Conservation (phyloP, 1,140 invertebrate genomes). For the Drosophila saltans region DNA sequence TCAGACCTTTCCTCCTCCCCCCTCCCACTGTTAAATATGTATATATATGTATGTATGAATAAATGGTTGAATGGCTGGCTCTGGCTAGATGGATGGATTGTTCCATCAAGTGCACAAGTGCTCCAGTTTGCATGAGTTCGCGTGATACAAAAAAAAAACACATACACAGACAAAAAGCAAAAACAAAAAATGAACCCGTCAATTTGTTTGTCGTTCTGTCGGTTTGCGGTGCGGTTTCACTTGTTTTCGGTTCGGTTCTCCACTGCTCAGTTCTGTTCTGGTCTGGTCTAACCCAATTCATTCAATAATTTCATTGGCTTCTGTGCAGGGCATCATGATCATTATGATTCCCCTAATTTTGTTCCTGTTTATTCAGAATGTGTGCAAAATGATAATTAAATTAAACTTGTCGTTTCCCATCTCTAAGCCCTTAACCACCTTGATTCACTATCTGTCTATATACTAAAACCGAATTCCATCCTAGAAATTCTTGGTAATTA, state of each 20-base stretch:
- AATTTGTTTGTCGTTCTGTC: slow-evolving; percentile 69
- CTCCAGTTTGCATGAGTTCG: slow-evolving; percentile 55
- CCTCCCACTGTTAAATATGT: slow-evolving; percentile 7
- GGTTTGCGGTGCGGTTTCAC: slow-evolving; percentile 53
- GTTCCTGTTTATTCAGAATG: slow-evolving; percentile 31
- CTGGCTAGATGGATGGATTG: slow-evolving; percentile 19
- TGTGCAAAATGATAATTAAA: slow-evolving; percentile 71
- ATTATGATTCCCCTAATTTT: background rate
- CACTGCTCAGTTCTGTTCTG: slow-evolving; percentile 1
- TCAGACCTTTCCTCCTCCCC: background rate
- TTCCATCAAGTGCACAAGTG: slow-evolving; percentile 54
- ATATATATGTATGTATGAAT: background rate
- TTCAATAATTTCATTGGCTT: slow-evolving; percentile 74
- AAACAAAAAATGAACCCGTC: slow-evolving; percentile 53
- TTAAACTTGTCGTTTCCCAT: slow-evolving; percentile 48
- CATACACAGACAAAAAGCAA: slow-evolving; percentile 22
- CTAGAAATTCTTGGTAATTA: slow-evolving; percentile 25
- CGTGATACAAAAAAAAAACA: slow-evolving; percentile 12
- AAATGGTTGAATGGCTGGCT: slow-evolving; percentile 6
- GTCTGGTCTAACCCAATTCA: slow-evolving; percentile 63
- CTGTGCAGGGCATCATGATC: slow-evolving; percentile 19
- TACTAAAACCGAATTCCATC: background rate
- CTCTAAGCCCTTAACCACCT: background rate
- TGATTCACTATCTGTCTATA: background rate
- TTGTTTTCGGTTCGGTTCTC: background rate